A percentile compares a stretch with the other conserved stretches of the same genome.
These are phyloP conservation scores for Enteromius paludinosus DNA, from an alignment of 2,797 vertebrate species.

Conservation along the genomic window DNA sequence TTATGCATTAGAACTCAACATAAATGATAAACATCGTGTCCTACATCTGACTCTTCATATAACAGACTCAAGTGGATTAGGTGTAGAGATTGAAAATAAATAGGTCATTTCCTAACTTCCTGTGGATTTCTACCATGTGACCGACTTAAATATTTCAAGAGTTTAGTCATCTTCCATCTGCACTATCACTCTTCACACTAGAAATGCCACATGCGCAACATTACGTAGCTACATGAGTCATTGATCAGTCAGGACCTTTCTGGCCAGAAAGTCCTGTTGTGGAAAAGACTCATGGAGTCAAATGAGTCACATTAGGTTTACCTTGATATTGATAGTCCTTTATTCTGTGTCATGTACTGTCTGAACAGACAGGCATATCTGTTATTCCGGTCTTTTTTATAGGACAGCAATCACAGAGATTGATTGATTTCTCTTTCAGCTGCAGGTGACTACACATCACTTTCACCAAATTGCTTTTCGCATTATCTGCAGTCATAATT, in stretches of 20 bases:
- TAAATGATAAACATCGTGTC: neutral
- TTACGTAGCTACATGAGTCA: constrained; percentile 14
- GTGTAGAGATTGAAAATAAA: constrained; percentile 74
- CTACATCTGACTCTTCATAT: neutral
- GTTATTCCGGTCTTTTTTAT: neutral
- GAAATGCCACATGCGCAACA: neutral
- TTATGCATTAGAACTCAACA: neutral
- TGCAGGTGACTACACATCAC: neutral
- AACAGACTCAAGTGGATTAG: constrained; percentile 49
- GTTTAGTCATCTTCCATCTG: constrained; percentile 42
- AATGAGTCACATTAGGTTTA: constrained; percentile 5
- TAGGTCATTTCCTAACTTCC: constrained; percentile 73
- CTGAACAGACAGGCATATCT: neutral
- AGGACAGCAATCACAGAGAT: neutral
- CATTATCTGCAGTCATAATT: neutral
- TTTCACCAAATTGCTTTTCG: neutral
- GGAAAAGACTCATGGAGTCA: neutral
- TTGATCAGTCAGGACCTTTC: neutral
- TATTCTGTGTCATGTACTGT: neutral
- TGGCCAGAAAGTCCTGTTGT: neutral
- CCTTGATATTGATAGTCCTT: neutral
- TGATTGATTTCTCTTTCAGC: neutral
- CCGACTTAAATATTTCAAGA: constrained; percentile 19
- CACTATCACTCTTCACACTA: constrained; percentile 5
- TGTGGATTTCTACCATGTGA: constrained; percentile 42